Conservation (phyloP, 2,113 vertebrate genomes). For the Hypocryptadius cinnamomeus region DNA sequence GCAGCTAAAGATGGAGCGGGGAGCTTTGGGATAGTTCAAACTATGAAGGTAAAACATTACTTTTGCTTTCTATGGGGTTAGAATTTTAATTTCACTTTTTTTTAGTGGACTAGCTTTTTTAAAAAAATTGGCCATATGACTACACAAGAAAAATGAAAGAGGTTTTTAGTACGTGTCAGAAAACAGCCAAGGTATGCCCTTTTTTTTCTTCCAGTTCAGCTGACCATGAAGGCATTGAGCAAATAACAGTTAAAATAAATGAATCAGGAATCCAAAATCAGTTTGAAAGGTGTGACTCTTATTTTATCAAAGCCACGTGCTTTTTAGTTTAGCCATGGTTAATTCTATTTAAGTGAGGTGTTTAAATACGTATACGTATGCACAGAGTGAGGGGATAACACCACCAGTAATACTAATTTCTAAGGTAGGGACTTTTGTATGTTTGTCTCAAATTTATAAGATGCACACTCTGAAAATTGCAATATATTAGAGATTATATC, state of each 20-base stretch:
- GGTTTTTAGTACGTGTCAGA: not conserved
- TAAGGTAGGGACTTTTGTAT: not conserved
- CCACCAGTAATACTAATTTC: not conserved
- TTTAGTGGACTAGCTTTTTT: not conserved
- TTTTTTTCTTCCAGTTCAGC: not conserved
- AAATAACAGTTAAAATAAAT: slow-evolving; percentile 58
- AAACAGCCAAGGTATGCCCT: not conserved
- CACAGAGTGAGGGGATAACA: not conserved
- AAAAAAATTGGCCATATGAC: not conserved
- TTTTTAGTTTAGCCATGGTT: slow-evolving; percentile 21
- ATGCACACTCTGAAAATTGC: not conserved
- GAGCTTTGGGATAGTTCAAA: not conserved
- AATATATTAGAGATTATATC: not conserved
- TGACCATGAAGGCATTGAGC: slow-evolving; percentile 22
- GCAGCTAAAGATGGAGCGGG: not conserved
- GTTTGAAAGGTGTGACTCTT: slow-evolving; percentile 34
- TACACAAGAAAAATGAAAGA: not conserved
- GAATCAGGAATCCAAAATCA: slow-evolving; percentile 40
- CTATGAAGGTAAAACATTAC: not conserved
- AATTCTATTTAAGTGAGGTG: slow-evolving; percentile 14
- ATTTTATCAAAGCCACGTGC: not conserved
- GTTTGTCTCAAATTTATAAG: not conserved
- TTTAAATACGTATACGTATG: not conserved
- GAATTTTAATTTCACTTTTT: not conserved
- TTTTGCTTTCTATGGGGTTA: not conserved